These are phyloP conservation scores for Seira ritae DNA, from an alignment of 2,888 invertebrate species.

Conservation along the genomic window DNA sequence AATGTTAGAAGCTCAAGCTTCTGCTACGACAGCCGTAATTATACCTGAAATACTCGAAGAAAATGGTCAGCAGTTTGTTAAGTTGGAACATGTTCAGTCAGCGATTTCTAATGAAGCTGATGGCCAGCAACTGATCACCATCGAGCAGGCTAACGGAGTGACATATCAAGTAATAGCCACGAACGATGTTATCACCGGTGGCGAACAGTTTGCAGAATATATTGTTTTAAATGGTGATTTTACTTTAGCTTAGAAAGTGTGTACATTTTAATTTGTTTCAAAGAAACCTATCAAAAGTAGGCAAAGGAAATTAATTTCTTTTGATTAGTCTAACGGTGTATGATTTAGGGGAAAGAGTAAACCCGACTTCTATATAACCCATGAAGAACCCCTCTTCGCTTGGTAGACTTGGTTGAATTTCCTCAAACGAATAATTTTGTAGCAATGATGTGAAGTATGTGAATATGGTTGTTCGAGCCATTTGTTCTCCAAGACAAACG, in stretches of 20 bases:
- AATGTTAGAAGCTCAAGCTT: no score
- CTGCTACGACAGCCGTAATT: no score
- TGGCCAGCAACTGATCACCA: conserved; percentile 29
- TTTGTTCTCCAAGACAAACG: conserved; percentile 58
- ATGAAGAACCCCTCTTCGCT: background rate
- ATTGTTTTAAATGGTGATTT: conserved; percentile 36
- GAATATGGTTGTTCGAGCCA: conserved; percentile 58
- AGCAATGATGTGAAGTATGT: conserved; percentile 56
- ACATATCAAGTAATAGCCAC: conserved; percentile 39
- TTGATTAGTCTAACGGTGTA: conserved; percentile 33
- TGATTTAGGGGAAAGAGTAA: conserved; percentile 53
- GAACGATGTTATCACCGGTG: conserved; percentile 23
- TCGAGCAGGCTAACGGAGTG: conserved; percentile 38
- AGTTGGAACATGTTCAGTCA: conserved; percentile 31
- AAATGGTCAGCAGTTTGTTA: conserved; percentile 30
- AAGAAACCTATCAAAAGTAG: no score
- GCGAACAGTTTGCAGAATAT: conserved; percentile 26
- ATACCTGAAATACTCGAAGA: no score
- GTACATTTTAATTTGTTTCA: background rate
- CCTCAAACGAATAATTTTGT: conserved; percentile 55
- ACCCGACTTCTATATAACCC: conserved; percentile 35
- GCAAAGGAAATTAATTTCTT: conserved; percentile 27
- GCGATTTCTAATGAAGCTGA: background rate
- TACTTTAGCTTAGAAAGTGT: conserved; percentile 8
- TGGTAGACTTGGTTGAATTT: background rate